These are phyloP conservation scores for Leptinotarsa undecemlineata DNA, from an alignment of 1,140 invertebrate genomes.

Conservation along the genomic window DNA sequence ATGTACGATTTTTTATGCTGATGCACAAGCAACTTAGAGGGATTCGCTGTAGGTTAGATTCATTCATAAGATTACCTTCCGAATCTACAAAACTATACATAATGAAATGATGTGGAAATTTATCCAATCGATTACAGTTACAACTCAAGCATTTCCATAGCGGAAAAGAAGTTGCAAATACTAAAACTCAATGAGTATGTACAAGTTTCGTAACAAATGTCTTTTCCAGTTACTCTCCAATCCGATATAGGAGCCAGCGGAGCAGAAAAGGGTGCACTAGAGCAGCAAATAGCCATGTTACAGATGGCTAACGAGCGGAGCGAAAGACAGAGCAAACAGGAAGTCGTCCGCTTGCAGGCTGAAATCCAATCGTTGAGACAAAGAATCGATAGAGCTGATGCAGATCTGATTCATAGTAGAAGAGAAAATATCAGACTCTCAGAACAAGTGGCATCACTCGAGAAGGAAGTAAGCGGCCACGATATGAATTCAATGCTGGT, in stretches of 20 bases:
- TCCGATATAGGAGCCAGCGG: constrained; percentile 72
- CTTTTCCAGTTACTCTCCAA: constrained; percentile 65
- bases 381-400: constrained; percentile 75
- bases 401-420: constrained; percentile 74
- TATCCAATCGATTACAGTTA: too few species aligned
- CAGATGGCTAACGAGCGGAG: constrained; percentile 66
- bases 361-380: constrained; percentile 78
- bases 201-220: too few species aligned
- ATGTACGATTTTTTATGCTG: not conserved
- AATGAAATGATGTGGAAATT: too few species aligned
- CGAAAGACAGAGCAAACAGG: constrained; percentile 73
- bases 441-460: constrained; percentile 74
- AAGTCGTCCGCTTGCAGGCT: constrained; percentile 70
- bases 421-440: constrained; percentile 74
- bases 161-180: too few species aligned
- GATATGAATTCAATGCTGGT: not conserved
- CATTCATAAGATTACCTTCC: too few species aligned
- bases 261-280: constrained; percentile 74
- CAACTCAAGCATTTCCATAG: too few species aligned
- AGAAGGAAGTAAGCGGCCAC: constrained; percentile 71
- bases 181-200: too few species aligned
- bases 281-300: constrained; percentile 72
- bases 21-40: too few species aligned
- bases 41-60: too few species aligned
- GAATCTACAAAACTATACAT: too few species aligned